Conservation (phyloP, 2,888 invertebrate genomes). For the Drosophila trichaetosa region DNA sequence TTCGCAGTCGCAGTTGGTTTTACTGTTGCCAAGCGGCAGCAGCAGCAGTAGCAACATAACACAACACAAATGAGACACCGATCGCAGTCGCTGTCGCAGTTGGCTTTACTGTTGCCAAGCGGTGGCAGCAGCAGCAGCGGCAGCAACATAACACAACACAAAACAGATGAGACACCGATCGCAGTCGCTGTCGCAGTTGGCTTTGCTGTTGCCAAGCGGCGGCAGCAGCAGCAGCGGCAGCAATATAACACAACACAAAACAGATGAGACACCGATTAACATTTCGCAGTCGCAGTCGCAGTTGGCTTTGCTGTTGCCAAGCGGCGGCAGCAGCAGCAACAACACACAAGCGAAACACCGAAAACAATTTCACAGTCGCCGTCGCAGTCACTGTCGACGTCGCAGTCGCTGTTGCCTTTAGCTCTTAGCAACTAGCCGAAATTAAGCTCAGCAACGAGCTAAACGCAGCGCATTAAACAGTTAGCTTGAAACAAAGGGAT, state of each 20-base stretch:
- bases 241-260: not conserved
- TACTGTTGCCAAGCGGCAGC: slow-evolving; percentile 57
- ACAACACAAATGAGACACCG: slow-evolving; percentile 25
- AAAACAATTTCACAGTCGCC: slow-evolving; percentile 26
- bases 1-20: slow-evolving; percentile 8
- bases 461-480: slow-evolving; percentile 22
- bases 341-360: slow-evolving; percentile 19
- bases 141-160: not conserved
- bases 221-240: slow-evolving; percentile 25
- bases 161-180: slow-evolving; percentile 31
- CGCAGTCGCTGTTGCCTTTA: slow-evolving; percentile 3
- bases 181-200: slow-evolving; percentile 1
- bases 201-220: slow-evolving; percentile 43
- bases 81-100: slow-evolving; percentile 15
- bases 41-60: slow-evolving; percentile 3
- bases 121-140: slow-evolving; percentile 26
- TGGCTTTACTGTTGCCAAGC: slow-evolving; percentile 49
- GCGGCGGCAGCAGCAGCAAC: slow-evolving; percentile 30
- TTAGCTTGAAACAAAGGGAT: slow-evolving; percentile 3
- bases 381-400: not conserved
- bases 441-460: slow-evolving; percentile 19
- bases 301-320: slow-evolving; percentile 32
- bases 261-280: slow-evolving; percentile 29
- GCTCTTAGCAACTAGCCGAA: slow-evolving; percentile 37
- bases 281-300: slow-evolving; percentile 11